Percentiles rank a stretch among this genome's conserved stretches.
These are phyloP conservation scores for Phyllostomus discolor DNA, from an alignment of 2,113 vertebrate genomes.

Conservation along the genomic window DNA sequence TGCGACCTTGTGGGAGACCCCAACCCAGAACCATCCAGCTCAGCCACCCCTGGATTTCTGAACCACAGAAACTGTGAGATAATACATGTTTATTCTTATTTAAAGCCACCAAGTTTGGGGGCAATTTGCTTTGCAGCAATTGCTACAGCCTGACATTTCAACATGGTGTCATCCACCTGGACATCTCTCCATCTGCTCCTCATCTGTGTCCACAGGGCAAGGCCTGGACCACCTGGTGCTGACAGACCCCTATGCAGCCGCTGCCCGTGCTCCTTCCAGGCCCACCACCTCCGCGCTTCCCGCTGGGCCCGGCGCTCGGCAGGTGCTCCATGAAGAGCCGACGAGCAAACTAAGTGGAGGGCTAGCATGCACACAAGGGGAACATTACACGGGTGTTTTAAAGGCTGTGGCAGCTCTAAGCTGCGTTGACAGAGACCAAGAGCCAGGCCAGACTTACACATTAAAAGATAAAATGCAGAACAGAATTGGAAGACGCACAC, in stretches of 20 bases:
- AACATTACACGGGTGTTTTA: accelerated
- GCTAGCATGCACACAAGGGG: accelerated
- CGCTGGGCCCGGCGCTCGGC: no score
- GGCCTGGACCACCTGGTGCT: neutral
- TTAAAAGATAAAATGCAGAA: neutral
- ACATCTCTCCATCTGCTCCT: neutral
- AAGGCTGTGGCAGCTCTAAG: accelerated
- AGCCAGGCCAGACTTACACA: neutral
- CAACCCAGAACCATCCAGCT: neutral
- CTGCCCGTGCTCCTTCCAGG: neutral
- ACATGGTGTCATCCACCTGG: neutral
- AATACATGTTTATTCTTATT: neutral
- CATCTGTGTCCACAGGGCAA: neutral
- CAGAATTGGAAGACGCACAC: neutral
- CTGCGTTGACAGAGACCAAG: accelerated
- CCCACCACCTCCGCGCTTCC: neutral
- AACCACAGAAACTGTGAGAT: neutral
- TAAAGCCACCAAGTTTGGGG: neutral
- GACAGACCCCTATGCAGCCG: neutral
- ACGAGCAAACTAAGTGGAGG: neutral
- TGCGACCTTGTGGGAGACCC: neutral
- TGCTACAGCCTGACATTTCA: neutral
- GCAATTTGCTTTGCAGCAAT: neutral
- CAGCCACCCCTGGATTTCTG: neutral
- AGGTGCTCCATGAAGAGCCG: neutral